Conservation (phyloP, 2,113 vertebrate genomes). For the Laticauda laticaudata region DNA sequence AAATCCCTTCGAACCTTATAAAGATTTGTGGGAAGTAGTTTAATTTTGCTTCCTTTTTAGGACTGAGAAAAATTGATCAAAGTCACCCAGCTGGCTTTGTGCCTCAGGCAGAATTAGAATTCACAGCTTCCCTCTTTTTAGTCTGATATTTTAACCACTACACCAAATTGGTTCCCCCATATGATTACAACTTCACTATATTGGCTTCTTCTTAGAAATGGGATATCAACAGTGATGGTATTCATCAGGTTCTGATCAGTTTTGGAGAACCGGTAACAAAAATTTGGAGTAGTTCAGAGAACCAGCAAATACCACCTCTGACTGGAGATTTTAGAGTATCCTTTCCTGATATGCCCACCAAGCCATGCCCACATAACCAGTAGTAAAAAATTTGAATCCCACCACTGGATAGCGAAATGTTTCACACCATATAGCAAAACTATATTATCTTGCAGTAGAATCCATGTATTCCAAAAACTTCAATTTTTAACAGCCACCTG, state of each 20-base stretch:
- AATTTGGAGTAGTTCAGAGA: too few relatives aligned
- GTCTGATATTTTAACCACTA: background rate
- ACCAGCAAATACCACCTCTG: too few relatives aligned
- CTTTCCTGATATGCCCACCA: too few relatives aligned
- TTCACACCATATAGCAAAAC: background rate
- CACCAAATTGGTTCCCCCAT: background rate
- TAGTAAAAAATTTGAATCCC: too few relatives aligned
- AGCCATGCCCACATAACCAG: too few relatives aligned
- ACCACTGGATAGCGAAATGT: background rate
- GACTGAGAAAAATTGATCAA: background rate
- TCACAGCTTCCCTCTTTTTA: background rate
- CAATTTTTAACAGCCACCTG: conserved; percentile 36
- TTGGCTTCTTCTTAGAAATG: background rate
- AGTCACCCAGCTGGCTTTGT: background rate
- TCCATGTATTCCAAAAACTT: conserved; percentile 31
- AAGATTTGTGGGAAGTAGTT: background rate
- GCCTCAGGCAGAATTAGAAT: background rate
- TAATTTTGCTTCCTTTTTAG: background rate
- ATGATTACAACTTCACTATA: background rate
- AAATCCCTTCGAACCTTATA: background rate
- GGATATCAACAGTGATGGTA: background rate
- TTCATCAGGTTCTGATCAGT: too few relatives aligned
- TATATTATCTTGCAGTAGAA: background rate
- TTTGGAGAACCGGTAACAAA: too few relatives aligned
- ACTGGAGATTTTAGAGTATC: too few relatives aligned